A percentile compares a stretch with the other conserved stretches of the same genome.
Evolutionary conservation across 2,888 invertebrate genomes (phyloP).

Genomic region (Diachrysia chrysitis): DNA sequence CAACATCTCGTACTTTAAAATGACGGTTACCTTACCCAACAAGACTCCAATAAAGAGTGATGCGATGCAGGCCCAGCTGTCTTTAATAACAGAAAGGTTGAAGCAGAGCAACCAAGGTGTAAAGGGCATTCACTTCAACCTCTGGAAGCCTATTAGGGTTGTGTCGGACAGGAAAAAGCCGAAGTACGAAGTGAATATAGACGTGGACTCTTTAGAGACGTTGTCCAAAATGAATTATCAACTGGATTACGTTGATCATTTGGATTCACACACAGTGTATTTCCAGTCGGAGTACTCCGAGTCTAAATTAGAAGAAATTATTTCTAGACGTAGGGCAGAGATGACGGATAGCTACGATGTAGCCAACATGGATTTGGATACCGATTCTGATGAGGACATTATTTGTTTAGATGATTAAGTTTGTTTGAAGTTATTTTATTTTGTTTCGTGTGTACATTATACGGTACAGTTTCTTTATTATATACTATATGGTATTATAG

Average conservation of each 20-base stretch:
- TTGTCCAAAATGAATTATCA: constrained; percentile 67
- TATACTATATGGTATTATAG: too few relatives aligned
- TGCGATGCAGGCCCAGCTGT: neutral
- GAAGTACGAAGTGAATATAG: constrained; percentile 69
- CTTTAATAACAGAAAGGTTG: constrained; percentile 65
- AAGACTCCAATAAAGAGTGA: constrained; percentile 41
- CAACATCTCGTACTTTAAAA: constrained; percentile 68
- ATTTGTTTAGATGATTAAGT: constrained; percentile 60
- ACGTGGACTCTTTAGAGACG: constrained; percentile 78
- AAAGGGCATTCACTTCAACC: constrained; percentile 74
- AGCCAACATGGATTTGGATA: constrained; percentile 81
- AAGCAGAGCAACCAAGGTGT: constrained; percentile 76
- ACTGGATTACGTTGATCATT: constrained; percentile 71
- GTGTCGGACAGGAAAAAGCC: constrained; percentile 28
- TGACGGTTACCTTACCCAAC: constrained; percentile 63
- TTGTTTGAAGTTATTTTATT: constrained; percentile 2
- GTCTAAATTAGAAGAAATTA: constrained; percentile 63
- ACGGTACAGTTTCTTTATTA: neutral
- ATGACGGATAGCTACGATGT: constrained; percentile 76
- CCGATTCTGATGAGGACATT: constrained; percentile 67
- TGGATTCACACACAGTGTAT: constrained; percentile 42
- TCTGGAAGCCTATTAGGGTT: constrained; percentile 70
- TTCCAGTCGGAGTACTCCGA: constrained; percentile 67
- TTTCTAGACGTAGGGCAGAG: constrained; percentile 72
- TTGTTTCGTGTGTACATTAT: constrained; percentile 11